Evolutionary conservation across 2,113 vertebrate species (phyloP).

Genomic region (Phyllopteryx taeniolatus): DNA sequence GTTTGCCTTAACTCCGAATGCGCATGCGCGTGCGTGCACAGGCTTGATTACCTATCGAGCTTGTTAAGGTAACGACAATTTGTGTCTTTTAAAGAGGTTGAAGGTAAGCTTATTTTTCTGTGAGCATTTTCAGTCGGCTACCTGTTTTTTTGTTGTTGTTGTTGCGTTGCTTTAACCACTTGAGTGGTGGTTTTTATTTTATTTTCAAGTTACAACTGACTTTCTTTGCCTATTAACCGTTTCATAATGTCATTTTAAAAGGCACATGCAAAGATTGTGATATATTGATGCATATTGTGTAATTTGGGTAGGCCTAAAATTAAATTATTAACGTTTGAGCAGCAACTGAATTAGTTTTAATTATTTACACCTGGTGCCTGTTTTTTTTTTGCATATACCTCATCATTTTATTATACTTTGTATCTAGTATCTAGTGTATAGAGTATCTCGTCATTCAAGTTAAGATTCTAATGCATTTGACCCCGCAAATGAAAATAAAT

Average conservation of each 20-base stretch:
- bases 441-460: not conserved
- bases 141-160: not conserved
- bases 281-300: not conserved
- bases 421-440: not conserved
- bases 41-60: constrained; percentile 23
- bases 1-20: constrained; percentile 6
- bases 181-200: not conserved
- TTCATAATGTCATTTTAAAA: not conserved
- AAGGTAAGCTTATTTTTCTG: not conserved
- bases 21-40: constrained; percentile 12
- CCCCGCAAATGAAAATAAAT: not conserved
- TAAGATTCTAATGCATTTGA: not conserved
- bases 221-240: not conserved
- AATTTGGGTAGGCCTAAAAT: not conserved
- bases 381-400: no score
- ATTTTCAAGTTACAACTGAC: not conserved
- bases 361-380: not conserved
- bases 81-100: not conserved
- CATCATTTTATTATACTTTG: not conserved
- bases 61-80: constrained; percentile 21
- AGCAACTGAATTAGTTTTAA: not conserved
- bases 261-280: not conserved
- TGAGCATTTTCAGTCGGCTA: not conserved
- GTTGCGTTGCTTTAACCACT: not conserved
- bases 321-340: not conserved